Conservation (phyloP, 2,888 invertebrate genomes). For the Himalopsyche tibetana region DNA sequence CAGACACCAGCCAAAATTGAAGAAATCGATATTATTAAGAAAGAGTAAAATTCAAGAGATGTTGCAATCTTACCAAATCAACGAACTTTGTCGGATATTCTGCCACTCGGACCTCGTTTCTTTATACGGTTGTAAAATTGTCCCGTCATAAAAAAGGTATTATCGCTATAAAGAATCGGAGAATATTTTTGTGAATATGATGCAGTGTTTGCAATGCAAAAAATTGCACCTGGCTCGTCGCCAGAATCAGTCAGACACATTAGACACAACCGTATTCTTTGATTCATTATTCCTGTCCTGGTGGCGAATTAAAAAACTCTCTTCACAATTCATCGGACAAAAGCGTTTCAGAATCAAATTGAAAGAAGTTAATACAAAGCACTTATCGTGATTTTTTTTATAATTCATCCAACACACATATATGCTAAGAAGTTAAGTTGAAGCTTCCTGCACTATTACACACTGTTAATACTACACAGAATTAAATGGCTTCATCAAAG, state of each 20-base stretch:
- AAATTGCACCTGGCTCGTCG: neutral
- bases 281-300: slow-evolving; percentile 48
- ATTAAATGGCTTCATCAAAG: no score
- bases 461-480: no score
- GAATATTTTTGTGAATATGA: slow-evolving; percentile 55
- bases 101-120: slow-evolving; percentile 9
- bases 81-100: slow-evolving; percentile 4
- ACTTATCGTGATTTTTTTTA: no score
- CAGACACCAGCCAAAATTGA: slow-evolving; percentile 32
- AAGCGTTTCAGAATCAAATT: no score
- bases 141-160: slow-evolving; percentile 34
- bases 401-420: no score
- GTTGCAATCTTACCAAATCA: slow-evolving; percentile 44
- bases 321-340: no score
- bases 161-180: slow-evolving; percentile 57
- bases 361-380: no score
- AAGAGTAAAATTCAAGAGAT: slow-evolving; percentile 25
- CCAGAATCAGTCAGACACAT: slow-evolving; percentile 32
- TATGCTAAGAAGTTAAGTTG: no score
- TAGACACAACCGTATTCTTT: slow-evolving; percentile 54
- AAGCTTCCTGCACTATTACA: no score
- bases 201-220: neutral
- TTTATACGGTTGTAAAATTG: neutral
- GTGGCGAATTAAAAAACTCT: slow-evolving; percentile 46
- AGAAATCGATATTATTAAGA: neutral